These are phyloP conservation scores for Leptatherina wallacei DNA, from an alignment of 2,797 vertebrate species.

Conservation along the genomic window DNA sequence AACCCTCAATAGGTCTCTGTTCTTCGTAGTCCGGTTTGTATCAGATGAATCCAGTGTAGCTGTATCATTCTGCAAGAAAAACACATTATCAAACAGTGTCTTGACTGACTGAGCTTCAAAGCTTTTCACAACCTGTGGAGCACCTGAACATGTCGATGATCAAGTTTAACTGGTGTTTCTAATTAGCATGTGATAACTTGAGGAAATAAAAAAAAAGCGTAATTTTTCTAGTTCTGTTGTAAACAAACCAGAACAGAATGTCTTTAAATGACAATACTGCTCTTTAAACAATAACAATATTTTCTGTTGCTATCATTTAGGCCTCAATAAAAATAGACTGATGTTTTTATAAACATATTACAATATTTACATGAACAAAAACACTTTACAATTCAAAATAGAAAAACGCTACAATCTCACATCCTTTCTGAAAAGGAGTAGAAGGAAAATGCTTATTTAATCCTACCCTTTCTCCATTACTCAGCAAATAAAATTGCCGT, in stretches of 20 bases:
- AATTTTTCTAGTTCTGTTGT: background rate
- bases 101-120: background rate
- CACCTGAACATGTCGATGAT: background rate
- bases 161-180: background rate
- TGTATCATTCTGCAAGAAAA: conserved; percentile 41
- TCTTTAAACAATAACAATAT: background rate
- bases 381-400: too few relatives aligned
- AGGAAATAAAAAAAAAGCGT: background rate
- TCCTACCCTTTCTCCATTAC: too few relatives aligned
- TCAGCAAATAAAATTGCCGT: too few relatives aligned
- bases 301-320: background rate
- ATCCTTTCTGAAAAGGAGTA: too few relatives aligned
- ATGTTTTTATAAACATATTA: too few relatives aligned
- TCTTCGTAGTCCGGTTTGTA: background rate
- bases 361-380: too few relatives aligned
- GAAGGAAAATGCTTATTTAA: too few relatives aligned
- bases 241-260: background rate
- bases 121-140: background rate
- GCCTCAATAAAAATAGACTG: background rate
- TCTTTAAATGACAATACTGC: background rate
- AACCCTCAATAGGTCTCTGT: background rate
- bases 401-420: too few relatives aligned
- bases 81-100: background rate
- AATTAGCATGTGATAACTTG: background rate
- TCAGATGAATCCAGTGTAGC: background rate